These are phyloP conservation scores for Remorina albescens DNA, from an alignment of 2,797 vertebrate species.

Conservation along the genomic window DNA sequence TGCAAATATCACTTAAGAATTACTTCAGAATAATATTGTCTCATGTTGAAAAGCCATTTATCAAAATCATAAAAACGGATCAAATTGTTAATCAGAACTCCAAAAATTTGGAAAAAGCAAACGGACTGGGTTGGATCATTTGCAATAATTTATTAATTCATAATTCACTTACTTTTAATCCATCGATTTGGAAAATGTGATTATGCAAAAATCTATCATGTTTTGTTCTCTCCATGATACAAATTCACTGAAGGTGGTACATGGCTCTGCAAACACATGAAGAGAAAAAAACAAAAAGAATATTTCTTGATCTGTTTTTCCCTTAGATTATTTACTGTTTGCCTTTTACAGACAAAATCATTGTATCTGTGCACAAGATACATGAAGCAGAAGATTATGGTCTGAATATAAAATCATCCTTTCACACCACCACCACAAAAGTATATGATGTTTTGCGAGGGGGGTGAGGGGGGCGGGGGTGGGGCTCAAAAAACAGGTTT, in stretches of 20 bases:
- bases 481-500: conserved; percentile 35
- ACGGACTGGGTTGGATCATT: too few species aligned
- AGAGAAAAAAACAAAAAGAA: too few species aligned
- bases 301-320: not conserved
- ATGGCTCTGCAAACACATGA: not conserved
- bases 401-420: not conserved
- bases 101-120: too few species aligned
- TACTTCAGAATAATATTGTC: not conserved
- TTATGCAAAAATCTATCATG: too few species aligned
- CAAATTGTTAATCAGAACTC: not conserved
- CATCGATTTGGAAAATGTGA: too few species aligned
- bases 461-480: too few species aligned
- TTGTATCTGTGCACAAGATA: not conserved
- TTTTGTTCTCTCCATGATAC: not conserved
- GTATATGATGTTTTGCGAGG: conserved; percentile 6
- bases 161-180: too few species aligned
- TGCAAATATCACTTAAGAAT: not conserved
- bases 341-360: not conserved
- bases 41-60: not conserved
- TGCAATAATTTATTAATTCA: too few species aligned
- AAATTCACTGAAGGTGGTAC: not conserved
- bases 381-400: not conserved
- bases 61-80: not conserved
- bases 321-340: rapidly evolving
- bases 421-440: conserved; percentile 23